phyloP scores from a whole-genome alignment of 2,797 vertebrate genomes.

The Rhodeus uyekii region DNA sequence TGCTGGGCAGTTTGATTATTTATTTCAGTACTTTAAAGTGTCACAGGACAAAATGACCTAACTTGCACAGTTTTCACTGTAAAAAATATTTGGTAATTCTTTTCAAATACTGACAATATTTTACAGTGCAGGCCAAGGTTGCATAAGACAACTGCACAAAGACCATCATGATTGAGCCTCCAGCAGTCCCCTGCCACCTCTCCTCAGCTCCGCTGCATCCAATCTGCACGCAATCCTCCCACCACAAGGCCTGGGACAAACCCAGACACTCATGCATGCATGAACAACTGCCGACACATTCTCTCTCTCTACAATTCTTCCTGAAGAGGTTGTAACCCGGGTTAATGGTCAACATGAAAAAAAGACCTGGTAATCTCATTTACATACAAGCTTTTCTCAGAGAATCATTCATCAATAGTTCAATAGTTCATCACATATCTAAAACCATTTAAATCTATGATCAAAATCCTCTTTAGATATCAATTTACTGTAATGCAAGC shows the following conservation, averaged over 20 bases:
- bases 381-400: not conserved
- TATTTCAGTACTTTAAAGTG: constrained; percentile 5
- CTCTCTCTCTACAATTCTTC: constrained; percentile 50
- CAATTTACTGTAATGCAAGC: not conserved
- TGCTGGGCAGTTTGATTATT: not conserved
- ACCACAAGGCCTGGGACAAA: constrained; percentile 55
- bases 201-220: constrained; percentile 7
- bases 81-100: constrained; percentile 9
- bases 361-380: not conserved
- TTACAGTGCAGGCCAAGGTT: constrained; percentile 59
- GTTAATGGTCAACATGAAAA: not conserved
- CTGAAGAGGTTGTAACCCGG: not conserved
- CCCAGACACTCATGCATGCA: constrained; percentile 44
- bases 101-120: constrained; percentile 7
- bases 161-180: constrained; percentile 23
- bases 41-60: not conserved
- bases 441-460: constrained; percentile 4
- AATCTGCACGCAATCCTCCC: constrained; percentile 63
- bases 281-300: constrained; percentile 21
- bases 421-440: not conserved
- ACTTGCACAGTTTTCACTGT: constrained; percentile 4
- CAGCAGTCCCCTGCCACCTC: constrained; percentile 48
- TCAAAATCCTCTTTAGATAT: not conserved
- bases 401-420: not conserved
- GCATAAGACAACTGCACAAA: constrained; percentile 66